Base-by-base conservation (phyloP, 2,113 vertebrate species). In the Crotalus tigris region DNA sequence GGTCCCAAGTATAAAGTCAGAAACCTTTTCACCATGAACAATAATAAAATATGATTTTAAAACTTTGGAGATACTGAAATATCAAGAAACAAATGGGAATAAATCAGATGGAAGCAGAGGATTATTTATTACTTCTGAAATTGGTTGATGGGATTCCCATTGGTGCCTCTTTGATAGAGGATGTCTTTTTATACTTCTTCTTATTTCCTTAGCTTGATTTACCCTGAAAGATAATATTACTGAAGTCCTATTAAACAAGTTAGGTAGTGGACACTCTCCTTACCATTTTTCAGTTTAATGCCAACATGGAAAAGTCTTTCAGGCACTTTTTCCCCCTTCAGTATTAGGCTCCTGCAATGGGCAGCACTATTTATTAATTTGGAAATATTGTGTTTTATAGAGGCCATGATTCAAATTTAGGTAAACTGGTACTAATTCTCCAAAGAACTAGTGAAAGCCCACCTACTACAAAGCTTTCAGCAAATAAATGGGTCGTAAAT, bases 401-500 rank as follows among this genome's bases (percentile, higher is more conserved):
- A 44, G 17, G 7, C 33, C 19, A 44, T 0, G 0, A 44, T 81
- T 81, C 75, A 44, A 9, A 81, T 44, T 44, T 81, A 44, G 33
- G 1, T 81, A 81, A 81, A 44, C 33, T 44, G 75, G 33, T 33
- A 81, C 7, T 81, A 54, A 90, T 0, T 0, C 26, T 92, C 39
- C 59, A 51, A 87, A 89, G 92, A 90, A 3, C 9, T 89, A 64
- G 4, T 61, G 11, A 92, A n/a, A 55, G 24, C 1, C 39, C 91
- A 88, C 69, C 69, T 93, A 61, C 2, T 91, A 19, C 69, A 88
- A 94, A 26, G 1, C 0, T 89, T 69, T 86, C 26, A 15, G 33
- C 55, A 94, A 91, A 91, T 92, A 92, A 13, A 89, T 93, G 4
- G 89, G 17, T 13, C 29, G 17, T 93, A 6, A 87, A 89, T 92